These are phyloP conservation scores for Pangasius larnaudii DNA, from an alignment of 2,797 vertebrate genomes.

Conservation along the genomic window DNA sequence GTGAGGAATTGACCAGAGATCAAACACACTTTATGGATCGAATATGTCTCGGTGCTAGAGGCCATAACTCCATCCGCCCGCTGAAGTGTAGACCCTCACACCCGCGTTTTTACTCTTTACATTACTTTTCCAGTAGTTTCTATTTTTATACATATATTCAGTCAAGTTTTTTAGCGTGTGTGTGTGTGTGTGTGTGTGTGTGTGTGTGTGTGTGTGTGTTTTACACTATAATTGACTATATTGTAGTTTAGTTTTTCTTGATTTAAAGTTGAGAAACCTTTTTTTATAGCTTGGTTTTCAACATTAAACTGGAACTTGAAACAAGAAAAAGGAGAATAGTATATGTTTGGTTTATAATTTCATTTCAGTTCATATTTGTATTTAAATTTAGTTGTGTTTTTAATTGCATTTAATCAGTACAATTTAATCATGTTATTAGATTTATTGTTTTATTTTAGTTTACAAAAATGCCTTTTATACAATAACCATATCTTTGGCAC, in stretches of 20 bases:
- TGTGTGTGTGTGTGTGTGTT: too few species aligned
- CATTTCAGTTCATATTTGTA: not conserved
- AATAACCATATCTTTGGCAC: not conserved
- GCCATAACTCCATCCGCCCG: not conserved
- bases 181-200: too few species aligned
- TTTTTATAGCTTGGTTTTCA: not conserved
- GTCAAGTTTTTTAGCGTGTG: not conserved
- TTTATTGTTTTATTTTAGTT: not conserved
- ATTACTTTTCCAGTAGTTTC: not conserved
- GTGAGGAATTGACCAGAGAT: conserved; percentile 2
- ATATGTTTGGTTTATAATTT: not conserved
- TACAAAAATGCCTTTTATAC: not conserved
- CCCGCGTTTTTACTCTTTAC: not conserved
- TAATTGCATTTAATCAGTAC: not conserved
- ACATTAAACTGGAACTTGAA: not conserved
- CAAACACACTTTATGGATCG: not conserved
- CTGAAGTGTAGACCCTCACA: not conserved
- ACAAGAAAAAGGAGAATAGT: not conserved
- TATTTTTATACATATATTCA: not conserved
- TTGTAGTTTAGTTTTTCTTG: too few species aligned
- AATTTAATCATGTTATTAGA: not conserved
- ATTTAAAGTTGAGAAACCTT: too few species aligned
- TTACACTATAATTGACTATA: too few species aligned
- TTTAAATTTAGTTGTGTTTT: not conserved
- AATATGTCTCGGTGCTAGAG: not conserved